Percentiles rank a stretch among this genome's conserved stretches.
phyloP scores from a whole-genome alignment of 1,140 invertebrate genomes.

The Drosophila ananassae region DNA sequence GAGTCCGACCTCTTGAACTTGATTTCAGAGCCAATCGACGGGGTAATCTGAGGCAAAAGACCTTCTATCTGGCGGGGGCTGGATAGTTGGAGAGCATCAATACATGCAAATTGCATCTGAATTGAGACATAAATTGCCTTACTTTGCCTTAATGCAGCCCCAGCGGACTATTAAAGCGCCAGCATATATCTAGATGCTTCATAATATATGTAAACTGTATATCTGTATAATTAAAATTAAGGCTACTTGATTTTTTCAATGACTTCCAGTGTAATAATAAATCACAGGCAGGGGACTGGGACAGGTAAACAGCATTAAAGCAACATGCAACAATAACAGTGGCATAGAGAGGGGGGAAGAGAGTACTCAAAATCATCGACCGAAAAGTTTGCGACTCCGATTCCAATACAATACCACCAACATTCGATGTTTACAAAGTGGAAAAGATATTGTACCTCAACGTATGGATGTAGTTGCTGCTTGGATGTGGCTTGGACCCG shows the following conservation, averaged over 20 bases:
- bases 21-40: conserved; percentile 21
- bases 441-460: conserved; percentile 39
- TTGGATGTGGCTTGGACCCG: too few species aligned
- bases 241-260: conserved; percentile 80
- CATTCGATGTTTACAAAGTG: conserved; percentile 34
- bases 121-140: conserved; percentile 37
- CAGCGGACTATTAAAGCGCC: conserved; percentile 38
- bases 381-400: conserved; percentile 40
- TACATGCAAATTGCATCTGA: conserved; percentile 17
- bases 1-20: conserved; percentile 36
- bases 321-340: conserved; percentile 37
- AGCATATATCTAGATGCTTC: not conserved
- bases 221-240: conserved; percentile 66
- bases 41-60: conserved; percentile 33
- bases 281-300: conserved; percentile 40
- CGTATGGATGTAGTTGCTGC: not conserved
- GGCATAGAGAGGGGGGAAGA: conserved; percentile 9
- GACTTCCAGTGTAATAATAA: conserved; percentile 77
- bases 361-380: conserved; percentile 39
- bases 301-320: conserved; percentile 43
- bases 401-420: conserved; percentile 16
- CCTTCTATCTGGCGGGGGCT: conserved; percentile 9
- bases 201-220: conserved; percentile 3
- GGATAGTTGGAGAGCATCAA: not conserved
- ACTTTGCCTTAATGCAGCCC: conserved; percentile 26